phyloP scores from a whole-genome alignment of 2,888 invertebrate genomes.

The Drosophila infuscata region DNA sequence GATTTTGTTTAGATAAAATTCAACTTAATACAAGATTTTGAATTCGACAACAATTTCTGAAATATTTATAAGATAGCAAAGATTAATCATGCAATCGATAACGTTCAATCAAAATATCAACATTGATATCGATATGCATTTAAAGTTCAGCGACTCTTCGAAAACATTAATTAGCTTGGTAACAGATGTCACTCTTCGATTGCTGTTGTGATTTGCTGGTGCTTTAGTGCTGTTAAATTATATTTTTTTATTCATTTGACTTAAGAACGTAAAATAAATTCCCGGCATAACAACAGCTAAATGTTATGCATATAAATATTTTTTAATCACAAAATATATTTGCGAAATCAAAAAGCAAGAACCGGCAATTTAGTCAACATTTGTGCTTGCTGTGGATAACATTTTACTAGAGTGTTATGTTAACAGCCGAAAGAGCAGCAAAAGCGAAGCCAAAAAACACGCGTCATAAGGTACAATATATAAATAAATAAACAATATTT shows the following conservation, averaged over 20 bases:
- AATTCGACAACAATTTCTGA: neutral
- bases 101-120: neutral
- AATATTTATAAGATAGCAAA: neutral
- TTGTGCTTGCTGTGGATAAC: slow-evolving; percentile 19
- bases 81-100: neutral
- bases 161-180: neutral
- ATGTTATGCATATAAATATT: neutral
- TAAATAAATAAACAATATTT: slow-evolving; percentile 1
- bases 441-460: slow-evolving; percentile 22
- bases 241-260: neutral
- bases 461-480: slow-evolving; percentile 16
- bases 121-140: neutral
- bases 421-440: slow-evolving; percentile 11
- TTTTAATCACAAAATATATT: neutral
- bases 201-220: neutral
- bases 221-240: neutral
- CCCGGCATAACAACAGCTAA: neutral
- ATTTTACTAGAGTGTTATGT: slow-evolving; percentile 11
- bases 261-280: neutral
- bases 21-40: neutral
- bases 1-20: neutral
- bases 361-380: neutral
- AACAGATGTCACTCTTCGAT: neutral
- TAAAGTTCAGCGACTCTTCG: neutral
- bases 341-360: neutral